Conservation (phyloP, 2,797 vertebrate genomes). For the Rhinella marina region DNA sequence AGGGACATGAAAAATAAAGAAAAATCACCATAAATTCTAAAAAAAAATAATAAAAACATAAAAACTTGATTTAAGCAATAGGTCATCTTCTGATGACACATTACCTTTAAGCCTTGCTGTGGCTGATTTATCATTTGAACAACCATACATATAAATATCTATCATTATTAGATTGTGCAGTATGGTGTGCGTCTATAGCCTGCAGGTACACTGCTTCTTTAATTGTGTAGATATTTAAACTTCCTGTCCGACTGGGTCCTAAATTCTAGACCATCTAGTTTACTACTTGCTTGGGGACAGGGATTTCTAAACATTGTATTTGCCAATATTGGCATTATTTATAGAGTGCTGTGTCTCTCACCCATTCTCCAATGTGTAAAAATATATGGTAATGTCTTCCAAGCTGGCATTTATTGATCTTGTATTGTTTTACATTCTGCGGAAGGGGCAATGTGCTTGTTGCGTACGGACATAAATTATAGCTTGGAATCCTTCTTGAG, state of each 20-base stretch:
- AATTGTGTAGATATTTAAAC: neutral
- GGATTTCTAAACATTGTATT: slow-evolving; percentile 30
- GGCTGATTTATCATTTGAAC: neutral
- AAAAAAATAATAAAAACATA: no score
- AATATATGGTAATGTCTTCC: slow-evolving; percentile 46
- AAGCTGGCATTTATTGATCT: slow-evolving; percentile 53
- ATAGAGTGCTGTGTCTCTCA: slow-evolving; percentile 22
- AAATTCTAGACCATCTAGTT: neutral
- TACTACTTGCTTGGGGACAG: neutral
- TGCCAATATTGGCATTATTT: slow-evolving; percentile 37
- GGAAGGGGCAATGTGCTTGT: slow-evolving; percentile 14
- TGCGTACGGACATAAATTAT: slow-evolving; percentile 53
- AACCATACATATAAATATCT: neutral
- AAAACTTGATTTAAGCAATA: no score
- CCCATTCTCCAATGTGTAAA: slow-evolving; percentile 35
- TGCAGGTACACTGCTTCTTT: neutral
- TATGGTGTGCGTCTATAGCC: neutral
- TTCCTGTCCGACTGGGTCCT: neutral
- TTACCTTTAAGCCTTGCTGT: neutral
- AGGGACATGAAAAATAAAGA: no score
- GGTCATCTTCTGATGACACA: no score
- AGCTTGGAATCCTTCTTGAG: slow-evolving; percentile 5
- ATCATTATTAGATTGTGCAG: neutral
- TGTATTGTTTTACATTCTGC: slow-evolving; percentile 48
- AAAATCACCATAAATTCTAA: no score